These are phyloP conservation scores for Cnemophilus loriae DNA, from an alignment of 2,113 vertebrate species.

Conservation along the genomic window DNA sequence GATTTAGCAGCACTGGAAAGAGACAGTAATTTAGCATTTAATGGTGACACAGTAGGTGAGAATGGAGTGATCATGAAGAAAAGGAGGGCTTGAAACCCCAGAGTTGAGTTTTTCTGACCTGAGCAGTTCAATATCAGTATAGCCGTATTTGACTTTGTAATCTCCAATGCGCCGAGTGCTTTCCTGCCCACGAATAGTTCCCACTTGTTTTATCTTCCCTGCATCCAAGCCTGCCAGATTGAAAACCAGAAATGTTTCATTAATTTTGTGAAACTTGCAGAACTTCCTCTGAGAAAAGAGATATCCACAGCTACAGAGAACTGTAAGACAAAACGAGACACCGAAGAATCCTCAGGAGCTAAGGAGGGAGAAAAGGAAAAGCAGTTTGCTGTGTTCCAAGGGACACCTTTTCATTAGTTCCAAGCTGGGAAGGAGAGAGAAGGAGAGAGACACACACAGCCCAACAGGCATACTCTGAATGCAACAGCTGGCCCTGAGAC, in stretches of 20 bases:
- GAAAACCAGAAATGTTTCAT: not conserved
- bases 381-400: not conserved
- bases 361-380: not conserved
- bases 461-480: not conserved
- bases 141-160: conserved; percentile 92
- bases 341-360: not conserved
- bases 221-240: conserved; percentile 84
- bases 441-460: not conserved
- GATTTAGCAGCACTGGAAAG: conserved; percentile 83
- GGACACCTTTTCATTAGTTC: not conserved
- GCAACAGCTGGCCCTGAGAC: not conserved
- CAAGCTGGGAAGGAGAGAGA: not conserved
- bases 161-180: conserved; percentile 95
- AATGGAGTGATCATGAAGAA: not conserved
- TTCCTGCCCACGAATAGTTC: conserved; percentile 86
- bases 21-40: not conserved
- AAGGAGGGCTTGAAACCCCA: not conserved
- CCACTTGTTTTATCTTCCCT: conserved; percentile 85
- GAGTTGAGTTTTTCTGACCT: conserved; percentile 76
- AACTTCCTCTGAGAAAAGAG: not conserved
- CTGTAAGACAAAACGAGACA: not conserved
- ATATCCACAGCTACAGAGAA: not conserved
- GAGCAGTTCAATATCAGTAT: conserved; percentile 90
- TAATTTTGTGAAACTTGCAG: not conserved
- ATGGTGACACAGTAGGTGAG: not conserved